Base-by-base conservation (phyloP, 2,797 vertebrate species). In the Phoeniculus purpureus region DNA sequence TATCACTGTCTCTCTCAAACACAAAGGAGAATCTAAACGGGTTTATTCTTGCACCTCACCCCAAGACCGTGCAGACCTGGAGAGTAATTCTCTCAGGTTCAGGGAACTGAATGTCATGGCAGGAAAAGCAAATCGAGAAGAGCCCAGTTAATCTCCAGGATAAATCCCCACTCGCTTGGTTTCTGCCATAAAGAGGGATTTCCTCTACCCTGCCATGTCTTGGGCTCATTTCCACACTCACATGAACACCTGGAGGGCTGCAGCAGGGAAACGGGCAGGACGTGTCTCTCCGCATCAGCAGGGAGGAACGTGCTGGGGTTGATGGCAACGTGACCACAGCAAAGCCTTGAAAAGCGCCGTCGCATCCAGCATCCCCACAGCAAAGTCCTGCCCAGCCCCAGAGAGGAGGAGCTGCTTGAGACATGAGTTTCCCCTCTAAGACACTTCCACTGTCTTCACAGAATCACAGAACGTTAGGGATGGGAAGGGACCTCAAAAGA, bases 311-410 rank as follows among this genome's bases (percentile, higher is more conserved):
- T 0, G n/a, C 45, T 31, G 61, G 56, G 56, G 76, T 32, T 60
- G 74, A 34, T 23, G 67, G 43, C 62, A 18, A 66, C 1, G 3
- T 48, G 12, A 3, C 62, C 9, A 0, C 71, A 25, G 4, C 10
- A 6, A 29, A 91, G 61, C 40, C 68, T 3, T 19, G 18, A 27
- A 11, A 65, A 78, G 14, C 66, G 34, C 3, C 77, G 9, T 10
- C 2, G 9, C 26, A 5, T 67, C 85, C 67, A 68, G 4, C 9
- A 13, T 2, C 54, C 54, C 73, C 2, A 0, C 0, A 4, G 70
- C 34, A 64, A 86, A 10, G 50, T 32, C 15, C 75, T 43, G 21
- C 85, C 82, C 72, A 70, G 50, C 10, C 61, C 65, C 81, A 12
- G 1, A 1, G 1, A 51, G 55, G 2, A 25, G 22, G 55, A 34